Evolutionary conservation across 2,888 invertebrate species (phyloP).

Genomic region (Nemotelus nigrinus): DNA sequence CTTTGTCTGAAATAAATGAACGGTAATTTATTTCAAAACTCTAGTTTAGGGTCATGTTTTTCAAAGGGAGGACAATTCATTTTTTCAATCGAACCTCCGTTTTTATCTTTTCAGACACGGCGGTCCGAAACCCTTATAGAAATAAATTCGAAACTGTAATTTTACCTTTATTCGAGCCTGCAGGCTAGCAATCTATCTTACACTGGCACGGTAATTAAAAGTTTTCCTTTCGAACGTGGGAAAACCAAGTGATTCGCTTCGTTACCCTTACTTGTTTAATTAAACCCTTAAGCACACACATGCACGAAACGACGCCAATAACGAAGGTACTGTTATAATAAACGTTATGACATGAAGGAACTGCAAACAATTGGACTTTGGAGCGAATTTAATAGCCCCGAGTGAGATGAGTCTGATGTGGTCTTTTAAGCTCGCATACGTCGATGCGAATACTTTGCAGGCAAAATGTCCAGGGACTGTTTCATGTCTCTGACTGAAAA

Average conservation of each 20-base stretch:
- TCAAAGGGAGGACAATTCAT: background rate
- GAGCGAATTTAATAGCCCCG: slow-evolving; percentile 12
- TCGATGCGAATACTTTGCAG: background rate
- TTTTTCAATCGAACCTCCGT: background rate
- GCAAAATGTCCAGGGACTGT: background rate
- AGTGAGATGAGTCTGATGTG: background rate
- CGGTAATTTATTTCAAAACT: background rate
- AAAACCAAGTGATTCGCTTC: background rate
- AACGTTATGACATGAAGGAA: background rate
- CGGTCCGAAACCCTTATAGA: too few species aligned
- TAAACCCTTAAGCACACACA: background rate
- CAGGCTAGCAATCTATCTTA: background rate
- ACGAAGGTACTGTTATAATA: background rate
- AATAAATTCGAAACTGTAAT: too few species aligned
- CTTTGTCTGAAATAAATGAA: slow-evolving; percentile 69
- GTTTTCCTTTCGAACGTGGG: background rate
- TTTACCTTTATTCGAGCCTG: background rate
- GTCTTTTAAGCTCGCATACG: background rate
- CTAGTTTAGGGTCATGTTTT: background rate
- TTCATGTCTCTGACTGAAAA: too few species aligned
- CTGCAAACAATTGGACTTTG: slow-evolving; percentile 15
- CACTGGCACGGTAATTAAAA: background rate
- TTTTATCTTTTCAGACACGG: too few species aligned
- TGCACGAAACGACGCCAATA: background rate
- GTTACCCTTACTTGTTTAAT: background rate